phyloP scores from a whole-genome alignment of 2,888 invertebrate species.

The Octodonta nipae region DNA sequence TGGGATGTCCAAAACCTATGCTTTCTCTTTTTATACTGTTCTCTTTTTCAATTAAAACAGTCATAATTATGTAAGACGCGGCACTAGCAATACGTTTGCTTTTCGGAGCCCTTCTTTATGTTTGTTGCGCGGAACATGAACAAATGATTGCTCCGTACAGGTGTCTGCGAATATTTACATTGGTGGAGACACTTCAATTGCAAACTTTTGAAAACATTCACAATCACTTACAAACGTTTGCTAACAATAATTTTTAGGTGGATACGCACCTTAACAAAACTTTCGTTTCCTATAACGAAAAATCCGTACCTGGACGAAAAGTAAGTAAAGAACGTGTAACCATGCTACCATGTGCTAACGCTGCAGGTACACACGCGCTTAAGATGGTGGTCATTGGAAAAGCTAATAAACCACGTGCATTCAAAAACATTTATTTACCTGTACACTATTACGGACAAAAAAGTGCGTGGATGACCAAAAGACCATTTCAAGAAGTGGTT shows the following conservation, averaged over 20 bases:
- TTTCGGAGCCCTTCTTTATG: background rate
- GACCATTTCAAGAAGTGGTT: conserved; percentile 10
- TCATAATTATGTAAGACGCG: background rate
- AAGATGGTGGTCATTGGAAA: conserved; percentile 6
- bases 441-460: conserved; percentile 13
- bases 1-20: background rate
- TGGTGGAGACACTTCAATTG: background rate
- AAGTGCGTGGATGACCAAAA: conserved; percentile 12
- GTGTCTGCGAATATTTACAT: background rate
- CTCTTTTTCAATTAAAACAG: background rate
- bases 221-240: background rate
- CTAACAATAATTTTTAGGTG: background rate
- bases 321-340: conserved; percentile 12
- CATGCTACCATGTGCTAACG: conserved; percentile 12
- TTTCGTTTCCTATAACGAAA: conserved; percentile 7
- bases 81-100: background rate
- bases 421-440: conserved; percentile 11
- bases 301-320: conserved; percentile 10
- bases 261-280: conserved; percentile 6
- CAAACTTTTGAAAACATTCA: background rate
- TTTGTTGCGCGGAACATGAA: background rate
- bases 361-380: conserved; percentile 7
- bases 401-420: conserved; percentile 5
- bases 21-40: background rate
- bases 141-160: background rate